Percentiles rank a stretch among this genome's conserved stretches.
Evolutionary conservation across 2,797 vertebrate species (phyloP).

Genomic region (Sebastes hubbsi): DNA sequence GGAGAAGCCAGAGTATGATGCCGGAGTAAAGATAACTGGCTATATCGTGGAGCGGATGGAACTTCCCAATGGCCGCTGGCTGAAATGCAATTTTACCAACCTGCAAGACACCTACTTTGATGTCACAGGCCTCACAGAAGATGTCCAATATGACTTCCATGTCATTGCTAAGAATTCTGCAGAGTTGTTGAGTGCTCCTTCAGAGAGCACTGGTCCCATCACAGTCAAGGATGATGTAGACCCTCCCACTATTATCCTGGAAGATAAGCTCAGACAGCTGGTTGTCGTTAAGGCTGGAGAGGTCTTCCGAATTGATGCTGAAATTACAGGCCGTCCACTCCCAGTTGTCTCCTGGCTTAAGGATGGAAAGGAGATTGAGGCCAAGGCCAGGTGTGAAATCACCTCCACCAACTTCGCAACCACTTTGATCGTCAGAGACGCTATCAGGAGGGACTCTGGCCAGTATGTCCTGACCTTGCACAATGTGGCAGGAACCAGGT

Average conservation of each 20-base stretch:
- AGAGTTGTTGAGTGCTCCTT: constrained; percentile 91
- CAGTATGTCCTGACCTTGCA: constrained; percentile 94
- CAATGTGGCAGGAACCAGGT: constrained; percentile 95
- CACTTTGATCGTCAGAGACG: constrained; percentile 90
- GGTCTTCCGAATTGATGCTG: constrained; percentile 92
- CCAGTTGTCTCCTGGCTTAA: constrained; percentile 96
- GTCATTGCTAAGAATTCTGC: constrained; percentile 96
- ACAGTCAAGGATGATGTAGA: constrained; percentile 97
- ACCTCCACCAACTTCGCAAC: constrained; percentile 88
- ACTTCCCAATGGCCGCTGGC: constrained; percentile 94
- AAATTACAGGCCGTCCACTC: constrained; percentile 91
- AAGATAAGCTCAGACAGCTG: constrained; percentile 91
- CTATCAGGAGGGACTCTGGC: constrained; percentile 93
- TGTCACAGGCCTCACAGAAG: constrained; percentile 94
- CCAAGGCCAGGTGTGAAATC: constrained; percentile 94
- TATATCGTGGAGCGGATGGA: constrained; percentile 95
- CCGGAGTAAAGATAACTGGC: constrained; percentile 93
- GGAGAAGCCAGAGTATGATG: constrained; percentile 92
- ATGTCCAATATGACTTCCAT: constrained; percentile 95
- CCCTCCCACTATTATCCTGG: constrained; percentile 93
- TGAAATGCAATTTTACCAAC: constrained; percentile 97
- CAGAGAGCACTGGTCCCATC: constrained; percentile 91
- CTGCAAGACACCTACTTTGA: constrained; percentile 95
- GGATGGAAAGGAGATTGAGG: constrained; percentile 92
- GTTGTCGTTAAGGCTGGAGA: constrained; percentile 96